Percentiles rank a stretch among this genome's conserved stretches.
These are phyloP conservation scores for Ryuthela nishihirai DNA, from an alignment of 2,888 invertebrate species.

Conservation along the genomic window DNA sequence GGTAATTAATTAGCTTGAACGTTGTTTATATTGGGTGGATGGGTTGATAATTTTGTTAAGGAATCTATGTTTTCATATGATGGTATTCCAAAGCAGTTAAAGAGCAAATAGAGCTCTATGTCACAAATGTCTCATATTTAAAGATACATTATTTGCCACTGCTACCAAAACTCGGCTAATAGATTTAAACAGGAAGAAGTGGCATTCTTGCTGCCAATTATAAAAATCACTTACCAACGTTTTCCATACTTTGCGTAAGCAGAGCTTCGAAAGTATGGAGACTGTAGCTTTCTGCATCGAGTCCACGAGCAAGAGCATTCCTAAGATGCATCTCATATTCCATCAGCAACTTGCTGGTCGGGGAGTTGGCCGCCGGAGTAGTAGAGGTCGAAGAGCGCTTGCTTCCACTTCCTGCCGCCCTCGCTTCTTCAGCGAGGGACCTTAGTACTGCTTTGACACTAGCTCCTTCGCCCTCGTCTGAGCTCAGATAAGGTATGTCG, in stretches of 20 bases:
- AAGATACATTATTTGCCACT: no score
- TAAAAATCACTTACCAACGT: constrained; percentile 59
- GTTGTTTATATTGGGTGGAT: no score
- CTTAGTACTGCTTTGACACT: constrained; percentile 6
- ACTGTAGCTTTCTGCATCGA: constrained; percentile 93
- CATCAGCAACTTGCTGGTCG: constrained; percentile 72
- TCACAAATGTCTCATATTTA: no score
- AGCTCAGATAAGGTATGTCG: constrained; percentile 37
- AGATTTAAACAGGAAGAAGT: no score
- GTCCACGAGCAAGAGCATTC: constrained; percentile 87
- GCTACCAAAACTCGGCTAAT: no score
- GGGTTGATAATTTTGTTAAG: no score
- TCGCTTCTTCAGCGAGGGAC: background rate
- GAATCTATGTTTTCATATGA: no score
- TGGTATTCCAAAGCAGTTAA: no score
- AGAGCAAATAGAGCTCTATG: no score
- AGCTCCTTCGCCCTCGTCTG: constrained; percentile 24
- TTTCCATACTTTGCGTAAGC: constrained; percentile 91
- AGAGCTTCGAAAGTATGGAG: constrained; percentile 89
- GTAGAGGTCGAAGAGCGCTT: constrained; percentile 5
- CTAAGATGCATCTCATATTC: constrained; percentile 92
- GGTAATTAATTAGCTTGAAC: no score
- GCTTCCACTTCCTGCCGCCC: background rate
- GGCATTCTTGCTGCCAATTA: no score
- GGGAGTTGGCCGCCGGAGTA: constrained; percentile 65